Evolutionary conservation across 2,888 invertebrate genomes (phyloP).

Genomic region (Mimumesa dahlbomi): DNA sequence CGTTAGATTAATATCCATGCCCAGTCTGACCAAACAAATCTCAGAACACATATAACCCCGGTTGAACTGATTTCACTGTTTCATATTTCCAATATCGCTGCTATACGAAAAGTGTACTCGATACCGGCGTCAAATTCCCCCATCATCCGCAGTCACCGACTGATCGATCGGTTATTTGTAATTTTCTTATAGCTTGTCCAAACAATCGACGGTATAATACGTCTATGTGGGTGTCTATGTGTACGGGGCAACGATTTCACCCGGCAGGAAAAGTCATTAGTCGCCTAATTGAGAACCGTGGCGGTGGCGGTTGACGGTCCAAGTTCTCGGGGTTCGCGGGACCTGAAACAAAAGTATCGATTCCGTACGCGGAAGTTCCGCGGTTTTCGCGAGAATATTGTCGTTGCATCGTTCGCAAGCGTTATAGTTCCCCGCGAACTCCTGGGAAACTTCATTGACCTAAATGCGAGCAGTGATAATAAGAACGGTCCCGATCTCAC

Average conservation of each 20-base stretch:
- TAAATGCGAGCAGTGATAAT: constrained; percentile 37
- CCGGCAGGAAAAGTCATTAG: too few species aligned
- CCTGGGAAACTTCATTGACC: constrained; percentile 52
- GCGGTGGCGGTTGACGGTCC: neutral
- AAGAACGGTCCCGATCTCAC: constrained; percentile 13
- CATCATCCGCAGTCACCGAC: too few species aligned
- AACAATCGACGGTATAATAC: too few species aligned
- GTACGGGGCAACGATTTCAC: too few species aligned
- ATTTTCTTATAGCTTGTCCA: too few species aligned
- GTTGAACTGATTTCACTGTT: neutral
- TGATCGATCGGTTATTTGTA: too few species aligned
- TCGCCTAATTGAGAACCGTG: too few species aligned
- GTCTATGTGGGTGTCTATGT: too few species aligned
- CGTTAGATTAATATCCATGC: constrained; percentile 1
- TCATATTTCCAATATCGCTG: constrained; percentile 7
- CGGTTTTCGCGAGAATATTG: constrained; percentile 17
- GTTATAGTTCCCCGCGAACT: constrained; percentile 22
- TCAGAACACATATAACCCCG: neutral
- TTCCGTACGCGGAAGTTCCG: neutral
- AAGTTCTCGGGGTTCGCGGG: neutral
- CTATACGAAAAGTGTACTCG: too few species aligned
- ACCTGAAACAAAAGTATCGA: constrained; percentile 35
- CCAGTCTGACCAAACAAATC: neutral
- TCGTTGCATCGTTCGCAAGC: constrained; percentile 20
- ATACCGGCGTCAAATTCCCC: too few species aligned